Percentiles rank a stretch among this genome's conserved stretches.
phyloP scores from a whole-genome alignment of 1,140 invertebrate species.

The Pinna nobilis region DNA sequence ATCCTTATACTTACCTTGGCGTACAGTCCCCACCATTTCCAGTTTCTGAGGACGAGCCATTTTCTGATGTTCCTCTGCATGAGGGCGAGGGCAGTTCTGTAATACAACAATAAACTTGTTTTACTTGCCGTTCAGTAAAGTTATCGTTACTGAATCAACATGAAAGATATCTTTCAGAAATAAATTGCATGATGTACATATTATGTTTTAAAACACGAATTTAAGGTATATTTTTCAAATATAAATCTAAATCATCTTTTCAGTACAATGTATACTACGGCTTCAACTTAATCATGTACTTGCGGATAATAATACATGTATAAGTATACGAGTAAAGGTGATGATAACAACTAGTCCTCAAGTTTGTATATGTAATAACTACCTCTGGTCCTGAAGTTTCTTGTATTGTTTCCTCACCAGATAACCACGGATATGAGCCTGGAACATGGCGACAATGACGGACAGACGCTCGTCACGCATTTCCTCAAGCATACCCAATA shows the following conservation, averaged over 20 bases:
- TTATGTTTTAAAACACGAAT: background rate
- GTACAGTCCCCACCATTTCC: slow-evolving; percentile 99
- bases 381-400: slow-evolving; percentile 97
- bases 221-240: background rate
- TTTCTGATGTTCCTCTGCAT: slow-evolving; percentile 99
- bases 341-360: no score
- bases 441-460: slow-evolving; percentile 98
- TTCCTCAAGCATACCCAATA: slow-evolving; percentile 99
- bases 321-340: no score
- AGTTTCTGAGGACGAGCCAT: slow-evolving; percentile 97
- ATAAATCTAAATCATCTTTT: background rate
- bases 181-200: no score
- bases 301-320: no score
- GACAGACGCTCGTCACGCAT: slow-evolving; percentile 98
- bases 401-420: slow-evolving; percentile 93
- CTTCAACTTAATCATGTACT: no score
- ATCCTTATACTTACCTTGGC: slow-evolving; percentile 81
- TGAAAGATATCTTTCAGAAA: background rate
- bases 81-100: slow-evolving; percentile 92
- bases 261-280: background rate
- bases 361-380: no score
- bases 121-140: no score
- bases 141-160: background rate
- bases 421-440: slow-evolving; percentile 91
- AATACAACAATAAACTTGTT: slow-evolving; percentile 54